Evolutionary conservation across 2,888 invertebrate genomes (phyloP), one percentile per base, ranked within the genome.

Genomic region (Blomia tropicalis): DNA sequence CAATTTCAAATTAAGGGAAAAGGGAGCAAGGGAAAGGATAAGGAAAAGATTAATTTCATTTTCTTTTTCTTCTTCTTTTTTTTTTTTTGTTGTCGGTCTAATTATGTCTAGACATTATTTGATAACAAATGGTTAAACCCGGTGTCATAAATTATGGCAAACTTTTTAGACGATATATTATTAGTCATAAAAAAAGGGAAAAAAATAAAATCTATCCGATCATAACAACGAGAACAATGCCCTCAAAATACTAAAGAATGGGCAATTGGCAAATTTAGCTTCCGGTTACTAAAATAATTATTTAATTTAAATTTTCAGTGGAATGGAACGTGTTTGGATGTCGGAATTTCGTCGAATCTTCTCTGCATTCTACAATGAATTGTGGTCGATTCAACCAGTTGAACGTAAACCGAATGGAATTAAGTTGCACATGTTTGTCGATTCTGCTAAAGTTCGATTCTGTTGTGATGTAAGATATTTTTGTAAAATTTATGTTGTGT

Each of bases 271-370:
- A n/a, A n/a, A n/a, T n/a, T n/a, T n/a, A n/a, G n/a, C n/a, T n/a
- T n/a, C n/a, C n/a, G n/a, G n/a, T n/a, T n/a, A n/a, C n/a, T n/a
- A n/a, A n/a, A n/a, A n/a, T n/a, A n/a, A 23, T 27, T 23, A 19
- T 62, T n/a, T 60, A 41, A 61, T 58, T 51, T 44, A 64, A 17
- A 32, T 30, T 65, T 64, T 36, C 66, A 70, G 64, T 69, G 74
- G 74, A 63, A 74, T 74, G 73, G 74, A 74, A 63, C 66, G 72
- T 64, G 73, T 74, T n/a, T 75, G 75, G 75, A 73, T 74, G 64
- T 71, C 73, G 5, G 72, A 73, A 65, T 75, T 73, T 63, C 70
- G 72, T 59, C 68, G 70, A 22, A 67, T 73, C 43, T 75, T 75
- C 67, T 65, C 68, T 30, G 70, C 71, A 67, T 75, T 72, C 67